Evolutionary conservation across 2,888 invertebrate genomes (phyloP), one percentile per base, ranked within the genome.

Genomic region (Toxonevra muliebris): DNA sequence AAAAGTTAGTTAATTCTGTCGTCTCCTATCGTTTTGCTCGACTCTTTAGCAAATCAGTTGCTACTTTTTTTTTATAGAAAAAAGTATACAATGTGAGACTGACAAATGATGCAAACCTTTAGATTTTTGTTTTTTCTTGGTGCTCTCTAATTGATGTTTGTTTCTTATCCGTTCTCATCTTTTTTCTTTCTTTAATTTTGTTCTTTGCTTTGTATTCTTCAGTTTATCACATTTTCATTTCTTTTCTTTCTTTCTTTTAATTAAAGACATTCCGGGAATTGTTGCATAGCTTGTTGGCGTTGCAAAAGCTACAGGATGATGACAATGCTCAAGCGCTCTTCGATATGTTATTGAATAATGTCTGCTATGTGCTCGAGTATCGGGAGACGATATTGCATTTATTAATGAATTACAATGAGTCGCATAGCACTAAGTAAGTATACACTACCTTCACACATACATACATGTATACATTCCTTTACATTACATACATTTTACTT

Each of bases 321-420:
- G 85, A 86, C 48, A 87, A 89, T 30, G 91, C 96, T 1, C 88
- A 89, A 74, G 92, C 93, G 65, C 92, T 94, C 15, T 91, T 95
- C 52, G 92, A 91, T 86, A 92, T 95, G 77, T 90, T 98, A 74
- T 93, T 96, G 85, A 93, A 93, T 84, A 95, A 94, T 84, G 90
- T 96, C 73, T 95, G 98, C 86, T 98, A 98, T 86, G 92, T 96
- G 57, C 87, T 94, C 76, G 98, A 98, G 85, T 97, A 97, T 84
- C 89, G 98, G 72, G 98, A 98, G 85, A 91, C 96, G 75, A 90
- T 96, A 79, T 86, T 96, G 66, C 89, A 90, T 61, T 89, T 96
- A 74, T 86, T 97, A 77, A 87, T 93, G 74, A 91, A 90, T 78
- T 98, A 92, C 86, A 92, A 96, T 81, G 93, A 95, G 80, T 86